Evolutionary conservation across 2,113 vertebrate species (phyloP), one percentile per base, ranked within the genome.

Genomic region (Pipra filicauda): DNA sequence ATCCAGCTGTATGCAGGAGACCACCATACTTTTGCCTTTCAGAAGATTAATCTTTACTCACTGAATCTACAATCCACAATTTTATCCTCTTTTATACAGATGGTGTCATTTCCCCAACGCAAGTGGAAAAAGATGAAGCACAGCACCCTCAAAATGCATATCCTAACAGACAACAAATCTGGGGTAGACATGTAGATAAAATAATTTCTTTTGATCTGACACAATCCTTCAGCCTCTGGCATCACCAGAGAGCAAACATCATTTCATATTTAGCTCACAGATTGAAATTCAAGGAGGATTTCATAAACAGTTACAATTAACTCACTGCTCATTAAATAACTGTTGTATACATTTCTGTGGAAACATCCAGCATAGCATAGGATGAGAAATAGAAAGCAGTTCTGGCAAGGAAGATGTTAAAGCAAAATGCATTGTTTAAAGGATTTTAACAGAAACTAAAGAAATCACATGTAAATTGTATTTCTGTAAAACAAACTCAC

Each of bases 401-500:
- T 39, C 27, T 37, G 24, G 51, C 24, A 78, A 70, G 39, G 30
- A 85, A 71, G 24, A 35, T 7, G 58, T 52, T 82, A 85, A 81
- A 33, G 8, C 74, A 69, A 93, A 65, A 51, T 1, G 27, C 0
- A 44, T 18, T 0, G 10, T 9, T 69, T 43, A 35, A 44, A 92
- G 46, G 24, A 59, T 31, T 94, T 52, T 23, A 62, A 33, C 28
- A 80, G 72, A 70, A 91, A 59, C 24, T 21, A 8, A n/a, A 58
- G 70, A 39, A 76, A 66, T 51, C 27, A n/a, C 22, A 67, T 0
- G 0, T 52, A 85, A 88, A 91, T 37, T 0, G 12, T 52, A 58
- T 79, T 89, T 85, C 72, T 88, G 51, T 85, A 90, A 66, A 85
- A 71, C 54, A 79, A 85, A 64, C 64, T 67, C 57, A 43, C 12